Evolutionary conservation across 2,888 invertebrate species (phyloP).

Genomic region (Mythimna ferrago): DNA sequence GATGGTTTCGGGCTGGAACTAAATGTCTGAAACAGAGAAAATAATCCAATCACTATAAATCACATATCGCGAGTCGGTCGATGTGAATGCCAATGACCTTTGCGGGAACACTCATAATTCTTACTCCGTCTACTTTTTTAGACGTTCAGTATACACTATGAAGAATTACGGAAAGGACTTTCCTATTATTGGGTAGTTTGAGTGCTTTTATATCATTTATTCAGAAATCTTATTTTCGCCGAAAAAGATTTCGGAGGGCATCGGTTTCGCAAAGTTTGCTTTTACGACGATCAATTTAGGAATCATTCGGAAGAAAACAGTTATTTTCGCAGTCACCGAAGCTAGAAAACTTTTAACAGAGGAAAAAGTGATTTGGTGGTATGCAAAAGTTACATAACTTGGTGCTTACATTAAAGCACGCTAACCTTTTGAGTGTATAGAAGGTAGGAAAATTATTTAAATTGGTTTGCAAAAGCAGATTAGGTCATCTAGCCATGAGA

Average conservation of each 20-base stretch:
- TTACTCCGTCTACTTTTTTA: conserved; percentile 58
- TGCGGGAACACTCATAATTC: conserved; percentile 66
- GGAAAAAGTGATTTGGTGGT: conserved; percentile 27
- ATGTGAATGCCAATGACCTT: conserved; percentile 70
- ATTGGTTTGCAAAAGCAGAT: conserved; percentile 1
- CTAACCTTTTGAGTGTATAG: conserved; percentile 1
- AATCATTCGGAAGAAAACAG: conserved; percentile 10
- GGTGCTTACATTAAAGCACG: conserved; percentile 1
- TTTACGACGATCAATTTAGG: conserved; percentile 33
- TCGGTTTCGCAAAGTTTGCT: conserved; percentile 18
- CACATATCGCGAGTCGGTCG: conserved; percentile 63
- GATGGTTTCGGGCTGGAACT: conserved; percentile 74
- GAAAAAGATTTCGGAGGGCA: conserved; percentile 15
- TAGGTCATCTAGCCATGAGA: not conserved
- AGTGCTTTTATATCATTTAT: conserved; percentile 29
- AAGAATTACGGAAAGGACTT: conserved; percentile 44
- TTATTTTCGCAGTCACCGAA: conserved; percentile 7
- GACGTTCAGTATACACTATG: conserved; percentile 45
- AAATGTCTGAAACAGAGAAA: conserved; percentile 81
- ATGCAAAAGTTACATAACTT: conserved; percentile 22
- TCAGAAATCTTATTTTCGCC: conserved; percentile 10
- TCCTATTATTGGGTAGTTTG: conserved; percentile 24
- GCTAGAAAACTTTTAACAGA: conserved; percentile 13
- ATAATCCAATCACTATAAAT: conserved; percentile 65
- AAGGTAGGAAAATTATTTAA: not conserved